phyloP scores from a whole-genome alignment of 2,888 invertebrate genomes.

The Gastracanthus pulcherrimus region DNA sequence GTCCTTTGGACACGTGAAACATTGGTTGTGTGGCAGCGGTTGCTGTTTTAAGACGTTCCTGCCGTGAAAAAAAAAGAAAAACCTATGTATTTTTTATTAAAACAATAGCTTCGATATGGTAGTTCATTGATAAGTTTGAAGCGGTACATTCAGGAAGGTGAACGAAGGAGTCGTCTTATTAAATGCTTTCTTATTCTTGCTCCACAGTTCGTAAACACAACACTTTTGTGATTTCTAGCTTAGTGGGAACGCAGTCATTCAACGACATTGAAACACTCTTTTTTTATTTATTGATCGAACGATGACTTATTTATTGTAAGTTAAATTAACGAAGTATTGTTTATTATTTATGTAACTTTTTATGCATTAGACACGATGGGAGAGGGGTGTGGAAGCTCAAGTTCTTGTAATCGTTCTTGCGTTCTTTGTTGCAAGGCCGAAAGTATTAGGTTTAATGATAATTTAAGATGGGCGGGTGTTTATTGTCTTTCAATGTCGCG shows the following conservation, averaged over 20 bases:
- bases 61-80: slow-evolving; percentile 53
- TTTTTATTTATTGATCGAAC: slow-evolving; percentile 23
- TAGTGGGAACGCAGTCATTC: slow-evolving; percentile 2
- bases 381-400: not conserved
- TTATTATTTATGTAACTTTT: slow-evolving; percentile 10
- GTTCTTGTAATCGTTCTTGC: not conserved
- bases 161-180: slow-evolving; percentile 1
- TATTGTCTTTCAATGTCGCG: slow-evolving; percentile 20
- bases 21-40: slow-evolving; percentile 55
- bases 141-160: slow-evolving; percentile 1
- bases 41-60: slow-evolving; percentile 60
- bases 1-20: slow-evolving; percentile 62
- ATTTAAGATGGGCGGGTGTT: not conserved
- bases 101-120: slow-evolving; percentile 35
- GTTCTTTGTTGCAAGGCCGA: not conserved
- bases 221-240: slow-evolving; percentile 47
- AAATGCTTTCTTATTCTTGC: slow-evolving; percentile 26
- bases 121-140: slow-evolving; percentile 48
- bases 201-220: slow-evolving; percentile 23
- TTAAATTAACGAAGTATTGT: slow-evolving; percentile 18
- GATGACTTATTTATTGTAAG: slow-evolving; percentile 39
- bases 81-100: slow-evolving; percentile 50
- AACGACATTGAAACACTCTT: slow-evolving; percentile 18
- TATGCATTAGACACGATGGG: slow-evolving; percentile 15
- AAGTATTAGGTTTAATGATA: slow-evolving; percentile 32